Conservation (phyloP, 64 coral and sea anemone species). For the Stichodactyla mertensii region DNA sequence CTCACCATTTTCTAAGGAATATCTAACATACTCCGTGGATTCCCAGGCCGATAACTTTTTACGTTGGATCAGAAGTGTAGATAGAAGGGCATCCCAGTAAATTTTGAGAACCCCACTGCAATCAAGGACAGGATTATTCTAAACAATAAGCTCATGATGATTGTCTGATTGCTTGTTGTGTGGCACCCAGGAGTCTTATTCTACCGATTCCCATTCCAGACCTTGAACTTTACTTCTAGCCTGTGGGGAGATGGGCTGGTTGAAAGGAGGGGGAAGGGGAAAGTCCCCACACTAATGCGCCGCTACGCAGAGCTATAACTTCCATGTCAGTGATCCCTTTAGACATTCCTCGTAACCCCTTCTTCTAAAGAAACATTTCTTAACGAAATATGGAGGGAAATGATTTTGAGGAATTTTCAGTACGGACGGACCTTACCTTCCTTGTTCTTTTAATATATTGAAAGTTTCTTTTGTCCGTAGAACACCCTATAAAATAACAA, state of each 20-base stretch:
- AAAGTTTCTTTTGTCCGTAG: conserved; percentile 36
- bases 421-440: neutral
- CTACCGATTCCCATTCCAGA: too few species aligned
- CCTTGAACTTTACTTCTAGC: too few species aligned
- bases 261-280: too few species aligned
- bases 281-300: too few species aligned
- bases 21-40: conserved; percentile 53
- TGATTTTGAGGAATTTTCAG: neutral
- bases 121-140: neutral
- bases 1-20: conserved; percentile 40
- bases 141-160: neutral
- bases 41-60: conserved; percentile 33
- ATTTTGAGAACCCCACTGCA: conserved; percentile 10
- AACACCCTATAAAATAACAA: conserved; percentile 10
- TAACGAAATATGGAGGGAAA: too few species aligned
- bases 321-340: too few species aligned
- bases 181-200: too few species aligned
- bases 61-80: conserved; percentile 23
- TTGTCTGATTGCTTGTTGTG: too few species aligned
- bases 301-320: too few species aligned
- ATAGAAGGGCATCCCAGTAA: conserved; percentile 55
- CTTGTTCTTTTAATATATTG: conserved; percentile 30
- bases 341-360: too few species aligned
- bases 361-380: too few species aligned
- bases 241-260: too few species aligned